Conservation (phyloP, 2,113 vertebrate species). For the Halichoeres trimaculatus region DNA sequence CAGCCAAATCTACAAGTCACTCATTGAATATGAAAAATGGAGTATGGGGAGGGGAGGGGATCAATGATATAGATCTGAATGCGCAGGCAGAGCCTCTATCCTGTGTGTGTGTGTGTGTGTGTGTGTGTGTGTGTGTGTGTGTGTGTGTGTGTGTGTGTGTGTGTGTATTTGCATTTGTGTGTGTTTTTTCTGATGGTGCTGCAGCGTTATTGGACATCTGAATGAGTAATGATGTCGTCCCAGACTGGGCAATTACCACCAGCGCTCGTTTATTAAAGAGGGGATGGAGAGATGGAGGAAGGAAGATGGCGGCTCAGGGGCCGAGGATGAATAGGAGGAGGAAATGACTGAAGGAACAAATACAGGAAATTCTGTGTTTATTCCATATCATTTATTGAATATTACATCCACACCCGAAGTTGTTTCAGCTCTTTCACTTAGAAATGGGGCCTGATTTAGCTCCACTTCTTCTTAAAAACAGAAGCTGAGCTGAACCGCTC, state of each 20-base stretch:
- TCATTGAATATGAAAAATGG: conserved; percentile 85
- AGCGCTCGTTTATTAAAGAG: conserved; percentile 81
- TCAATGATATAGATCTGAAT: conserved; percentile 86
- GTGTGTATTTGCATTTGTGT: conserved; percentile 23
- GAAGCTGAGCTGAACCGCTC: neutral
- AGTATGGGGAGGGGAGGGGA: conserved; percentile 68
- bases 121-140: conserved; percentile 24
- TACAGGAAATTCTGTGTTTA: conserved; percentile 61
- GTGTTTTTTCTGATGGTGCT: conserved; percentile 24
- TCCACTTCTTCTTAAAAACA: neutral
- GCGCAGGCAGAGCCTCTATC: conserved; percentile 63
- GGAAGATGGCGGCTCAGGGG: conserved; percentile 61
- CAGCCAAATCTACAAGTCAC: conserved; percentile 80
- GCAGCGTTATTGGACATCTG: conserved; percentile 81
- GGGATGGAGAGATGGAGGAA: conserved; percentile 63
- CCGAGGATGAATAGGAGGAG: conserved; percentile 53
- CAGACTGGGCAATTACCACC: conserved; percentile 82
- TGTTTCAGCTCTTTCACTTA: conserved; percentile 3
- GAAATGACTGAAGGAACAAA: conserved; percentile 44
- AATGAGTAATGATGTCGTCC: conserved; percentile 83
- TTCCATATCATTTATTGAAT: conserved; percentile 48
- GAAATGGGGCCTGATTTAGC: neutral
- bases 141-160: conserved; percentile 29
- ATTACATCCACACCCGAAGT: conserved; percentile 11
- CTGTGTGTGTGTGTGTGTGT: conserved; percentile 21